A percentile compares a stretch with the other conserved stretches of the same genome.
Conservation (phyloP, 2,888 invertebrate genomes). For the Gibbula magus region DNA sequence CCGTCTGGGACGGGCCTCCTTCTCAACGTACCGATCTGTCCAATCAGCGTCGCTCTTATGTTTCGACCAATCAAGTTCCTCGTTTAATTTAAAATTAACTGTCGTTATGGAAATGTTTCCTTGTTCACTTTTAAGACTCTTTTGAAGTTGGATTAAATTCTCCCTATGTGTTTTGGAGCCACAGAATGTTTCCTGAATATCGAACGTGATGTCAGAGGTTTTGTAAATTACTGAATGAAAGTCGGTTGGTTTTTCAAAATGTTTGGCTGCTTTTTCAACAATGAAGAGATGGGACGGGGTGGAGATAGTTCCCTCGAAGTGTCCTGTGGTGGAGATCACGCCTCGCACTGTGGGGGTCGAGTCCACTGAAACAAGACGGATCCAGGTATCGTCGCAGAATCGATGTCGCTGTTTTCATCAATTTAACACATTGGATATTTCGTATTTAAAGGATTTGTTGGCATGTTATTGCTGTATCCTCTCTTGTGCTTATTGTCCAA, state of each 20-base stretch:
- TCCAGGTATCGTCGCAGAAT: not conserved
- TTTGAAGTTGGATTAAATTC: conserved; percentile 39
- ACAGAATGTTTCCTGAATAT: conserved; percentile 49
- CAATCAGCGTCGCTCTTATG: not conserved
- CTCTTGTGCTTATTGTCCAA: no score
- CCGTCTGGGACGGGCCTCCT: conserved; percentile 29
- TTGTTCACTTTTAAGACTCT: conserved; percentile 44
- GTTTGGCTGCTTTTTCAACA: conserved; percentile 93
- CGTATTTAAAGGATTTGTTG: no score
- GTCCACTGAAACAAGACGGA: not conserved
- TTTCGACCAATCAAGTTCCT: not conserved
- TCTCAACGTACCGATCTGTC: not conserved
- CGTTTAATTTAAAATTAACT: not conserved
- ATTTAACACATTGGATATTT: no score
- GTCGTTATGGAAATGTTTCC: not conserved
- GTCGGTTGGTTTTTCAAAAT: conserved; percentile 82
- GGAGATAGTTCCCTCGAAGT: conserved; percentile 89
- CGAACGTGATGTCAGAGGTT: conserved; percentile 87
- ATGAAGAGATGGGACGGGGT: conserved; percentile 83
- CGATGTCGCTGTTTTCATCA: no score
- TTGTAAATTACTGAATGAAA: conserved; percentile 95
- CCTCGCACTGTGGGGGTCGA: conserved; percentile 82
- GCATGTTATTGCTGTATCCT: no score
- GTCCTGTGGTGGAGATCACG: conserved; percentile 88
- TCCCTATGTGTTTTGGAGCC: conserved; percentile 36